A percentile compares a stretch with the other conserved stretches of the same genome.
Conservation (phyloP, 2,888 invertebrate species). For the Colletes collaris region DNA sequence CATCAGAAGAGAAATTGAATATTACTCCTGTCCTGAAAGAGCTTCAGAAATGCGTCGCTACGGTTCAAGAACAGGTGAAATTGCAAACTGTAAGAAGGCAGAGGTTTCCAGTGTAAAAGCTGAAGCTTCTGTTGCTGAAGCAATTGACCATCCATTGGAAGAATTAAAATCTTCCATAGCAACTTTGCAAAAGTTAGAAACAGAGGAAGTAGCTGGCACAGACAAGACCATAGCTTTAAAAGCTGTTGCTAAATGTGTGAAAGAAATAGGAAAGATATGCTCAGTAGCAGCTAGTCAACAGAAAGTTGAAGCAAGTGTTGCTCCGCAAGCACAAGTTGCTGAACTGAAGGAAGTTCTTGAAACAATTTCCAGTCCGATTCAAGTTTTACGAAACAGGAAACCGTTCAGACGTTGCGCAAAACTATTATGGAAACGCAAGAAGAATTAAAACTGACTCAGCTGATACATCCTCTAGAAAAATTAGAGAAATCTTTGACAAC, state of each 20-base stretch:
- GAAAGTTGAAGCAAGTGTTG: not conserved
- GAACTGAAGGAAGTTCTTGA: constrained; percentile 14
- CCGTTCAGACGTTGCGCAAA: constrained; percentile 53
- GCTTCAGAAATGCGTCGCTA: too few species aligned
- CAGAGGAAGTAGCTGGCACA: constrained; percentile 4
- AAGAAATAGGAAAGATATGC: constrained; percentile 43
- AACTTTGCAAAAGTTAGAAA: constrained; percentile 23
- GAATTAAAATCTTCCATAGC: constrained; percentile 30
- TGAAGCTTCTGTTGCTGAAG: constrained; percentile 17
- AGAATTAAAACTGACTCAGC: constrained; percentile 17
- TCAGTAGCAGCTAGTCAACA: constrained; percentile 14
- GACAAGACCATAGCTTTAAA: constrained; percentile 75
- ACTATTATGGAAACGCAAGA: constrained; percentile 55
- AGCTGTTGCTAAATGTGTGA: constrained; percentile 78
- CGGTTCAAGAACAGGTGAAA: too few species aligned
- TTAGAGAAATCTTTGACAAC: constrained; percentile 45
- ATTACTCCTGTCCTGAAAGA: too few species aligned
- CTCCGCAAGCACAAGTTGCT: constrained; percentile 10
- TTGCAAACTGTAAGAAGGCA: constrained; percentile 66
- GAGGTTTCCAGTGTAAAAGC: constrained; percentile 75
- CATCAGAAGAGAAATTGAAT: not conserved
- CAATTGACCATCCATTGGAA: constrained; percentile 32
- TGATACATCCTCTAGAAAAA: constrained; percentile 56
- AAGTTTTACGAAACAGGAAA: too few species aligned
- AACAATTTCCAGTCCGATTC: constrained; percentile 19